Evolutionary conservation across 2,888 invertebrate species (phyloP).

Genomic region (Tipula lateralis): DNA sequence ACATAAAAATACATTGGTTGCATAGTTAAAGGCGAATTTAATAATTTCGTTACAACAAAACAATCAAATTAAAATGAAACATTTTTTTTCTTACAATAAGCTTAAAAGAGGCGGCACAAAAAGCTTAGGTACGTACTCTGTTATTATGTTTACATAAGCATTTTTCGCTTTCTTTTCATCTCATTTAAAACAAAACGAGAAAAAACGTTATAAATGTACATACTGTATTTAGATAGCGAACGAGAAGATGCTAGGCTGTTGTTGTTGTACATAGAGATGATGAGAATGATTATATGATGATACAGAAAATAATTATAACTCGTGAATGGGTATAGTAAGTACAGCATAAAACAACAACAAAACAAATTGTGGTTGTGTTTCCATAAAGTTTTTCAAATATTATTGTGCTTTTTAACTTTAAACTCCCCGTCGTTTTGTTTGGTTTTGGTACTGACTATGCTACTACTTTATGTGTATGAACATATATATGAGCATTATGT

Average conservation of each 20-base stretch:
- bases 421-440: neutral
- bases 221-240: neutral
- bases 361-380: neutral
- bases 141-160: neutral
- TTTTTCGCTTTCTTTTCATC: neutral
- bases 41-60: neutral
- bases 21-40: neutral
- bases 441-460: neutral
- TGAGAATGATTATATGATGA: neutral
- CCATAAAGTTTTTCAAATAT: neutral
- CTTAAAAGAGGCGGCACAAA: neutral
- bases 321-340: neutral
- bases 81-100: neutral
- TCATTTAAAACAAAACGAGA: neutral
- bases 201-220: neutral
- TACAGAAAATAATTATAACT: conserved; percentile 13
- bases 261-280: neutral
- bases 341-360: neutral
- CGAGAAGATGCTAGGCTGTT: neutral
- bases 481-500: neutral
- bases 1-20: neutral
- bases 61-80: neutral
- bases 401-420: neutral
- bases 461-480: neutral
- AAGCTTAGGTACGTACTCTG: neutral